Evolutionary conservation across 2,113 vertebrate genomes (phyloP), one percentile per base, ranked within the genome.

Genomic region (Gymnobelideus leadbeateri): DNA sequence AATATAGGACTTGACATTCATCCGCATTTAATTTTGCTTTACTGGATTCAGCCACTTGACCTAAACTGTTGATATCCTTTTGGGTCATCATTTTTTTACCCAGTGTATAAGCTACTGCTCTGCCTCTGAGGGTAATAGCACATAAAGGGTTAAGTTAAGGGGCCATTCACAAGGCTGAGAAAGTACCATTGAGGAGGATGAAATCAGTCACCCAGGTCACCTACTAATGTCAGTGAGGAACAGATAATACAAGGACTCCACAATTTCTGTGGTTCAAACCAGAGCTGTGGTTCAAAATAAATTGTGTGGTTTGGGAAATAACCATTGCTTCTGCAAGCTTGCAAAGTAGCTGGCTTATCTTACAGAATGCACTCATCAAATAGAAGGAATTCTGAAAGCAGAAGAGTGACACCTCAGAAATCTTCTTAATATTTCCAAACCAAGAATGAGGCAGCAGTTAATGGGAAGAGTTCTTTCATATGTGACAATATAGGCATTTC

Each of bases 401-500:
- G 51, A 61, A 2, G 4, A 4, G 19, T 2, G 93, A 68, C 90
- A 25, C 9, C 61, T 84, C 93, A 68, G 68, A 92, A 95, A 47
- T 54, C n/a, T 24, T 7, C 46, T 77, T 31, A 21, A 93, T 47
- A 91, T 47, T n/a, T 77, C 50, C 93, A 31, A 61, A 90, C 46
- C 3, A 51, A 93, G 28, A 94, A 94, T 68, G 92, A 91, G 89
- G 43, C 50, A 6, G 2, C 89, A 4, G 16, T 93, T 95, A 89
- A 91, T 94, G 16, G 14, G 90, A 43, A 84, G 54, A 84, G 26
- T 89, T 93, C n/a, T 47, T 96, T 91, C 92, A 53, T 10, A 68
- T 31, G 52, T 93, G 26, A 89, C 16, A 16, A 90, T 53, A n/a
- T 61, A 24, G 21, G 68, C 19, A 49, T 51, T 95, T 55, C 25